These are phyloP conservation scores for Galerucella pusilla DNA, from an alignment of 2,888 invertebrate species.

Conservation along the genomic window DNA sequence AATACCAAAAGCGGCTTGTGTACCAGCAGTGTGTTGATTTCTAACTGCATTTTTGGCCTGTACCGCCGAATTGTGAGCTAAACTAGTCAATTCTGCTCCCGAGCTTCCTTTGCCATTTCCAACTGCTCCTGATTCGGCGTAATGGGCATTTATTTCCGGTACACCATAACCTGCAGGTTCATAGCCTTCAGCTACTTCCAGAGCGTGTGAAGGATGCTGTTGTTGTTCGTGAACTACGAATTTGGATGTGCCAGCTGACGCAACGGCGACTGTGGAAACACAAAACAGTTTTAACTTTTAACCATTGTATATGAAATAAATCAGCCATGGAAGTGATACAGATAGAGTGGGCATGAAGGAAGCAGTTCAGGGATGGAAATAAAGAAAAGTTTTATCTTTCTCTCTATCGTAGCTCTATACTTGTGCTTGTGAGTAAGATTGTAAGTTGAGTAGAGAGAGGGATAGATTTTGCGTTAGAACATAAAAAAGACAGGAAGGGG, in stretches of 20 bases:
- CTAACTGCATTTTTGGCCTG: slow-evolving; percentile 76
- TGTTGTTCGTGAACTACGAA: slow-evolving; percentile 50
- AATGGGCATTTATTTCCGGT: slow-evolving; percentile 15
- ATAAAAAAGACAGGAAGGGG: too few relatives aligned
- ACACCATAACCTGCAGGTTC: slow-evolving; percentile 35
- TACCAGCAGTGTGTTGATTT: slow-evolving; percentile 77
- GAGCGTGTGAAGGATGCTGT: slow-evolving; percentile 37
- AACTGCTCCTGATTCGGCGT: not conserved
- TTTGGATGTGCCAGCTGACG: slow-evolving; percentile 37
- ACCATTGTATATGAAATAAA: too few relatives aligned
- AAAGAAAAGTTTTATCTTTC: too few relatives aligned
- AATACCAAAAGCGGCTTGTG: slow-evolving; percentile 79
- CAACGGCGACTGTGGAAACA: slow-evolving; percentile 35
- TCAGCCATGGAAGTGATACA: too few relatives aligned
- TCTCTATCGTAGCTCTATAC: too few relatives aligned
- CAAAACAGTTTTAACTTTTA: not conserved
- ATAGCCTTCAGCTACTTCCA: slow-evolving; percentile 27
- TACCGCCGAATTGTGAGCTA: slow-evolving; percentile 76
- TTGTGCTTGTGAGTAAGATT: too few relatives aligned
- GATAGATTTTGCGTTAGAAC: too few relatives aligned
- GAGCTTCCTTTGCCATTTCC: slow-evolving; percentile 26
- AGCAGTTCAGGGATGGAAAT: too few relatives aligned
- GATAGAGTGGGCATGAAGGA: too few relatives aligned
- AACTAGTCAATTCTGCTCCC: slow-evolving; percentile 75
- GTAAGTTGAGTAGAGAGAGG: too few relatives aligned